Conservation (phyloP, 2,797 vertebrate species). For the Sebastolobus altivelis region DNA sequence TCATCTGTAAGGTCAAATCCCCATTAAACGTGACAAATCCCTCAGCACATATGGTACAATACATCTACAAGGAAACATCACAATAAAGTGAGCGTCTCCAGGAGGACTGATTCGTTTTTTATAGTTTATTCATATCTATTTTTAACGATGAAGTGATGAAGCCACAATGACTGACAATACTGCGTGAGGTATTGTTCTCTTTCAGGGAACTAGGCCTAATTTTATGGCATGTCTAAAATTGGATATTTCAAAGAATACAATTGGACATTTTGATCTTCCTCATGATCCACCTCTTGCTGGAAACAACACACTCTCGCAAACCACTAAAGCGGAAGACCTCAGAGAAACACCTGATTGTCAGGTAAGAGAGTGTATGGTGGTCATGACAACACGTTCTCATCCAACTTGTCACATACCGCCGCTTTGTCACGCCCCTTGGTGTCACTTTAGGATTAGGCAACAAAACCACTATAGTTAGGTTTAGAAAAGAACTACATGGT, state of each 20-base stretch:
- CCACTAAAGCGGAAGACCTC: not conserved
- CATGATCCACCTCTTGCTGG: not conserved
- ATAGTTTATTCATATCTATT: constrained; percentile 22
- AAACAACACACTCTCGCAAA: constrained; percentile 1
- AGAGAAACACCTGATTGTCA: not conserved
- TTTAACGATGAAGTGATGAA: constrained; percentile 19
- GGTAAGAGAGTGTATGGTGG: not conserved
- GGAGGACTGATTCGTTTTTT: constrained; percentile 5
- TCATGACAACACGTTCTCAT: not conserved
- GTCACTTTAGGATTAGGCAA: not conserved
- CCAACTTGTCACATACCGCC: no score
- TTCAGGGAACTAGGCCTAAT: not conserved
- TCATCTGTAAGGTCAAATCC: constrained; percentile 4
- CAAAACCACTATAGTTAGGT: not conserved
- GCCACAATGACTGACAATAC: not conserved
- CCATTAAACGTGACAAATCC: constrained; percentile 1
- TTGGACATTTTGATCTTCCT: not conserved
- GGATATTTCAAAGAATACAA: not conserved
- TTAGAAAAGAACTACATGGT: not conserved
- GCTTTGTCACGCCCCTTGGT: no score
- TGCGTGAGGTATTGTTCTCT: not conserved
- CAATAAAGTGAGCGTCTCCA: not conserved
- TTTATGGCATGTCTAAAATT: not conserved
- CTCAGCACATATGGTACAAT: not conserved
- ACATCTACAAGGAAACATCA: not conserved